Evolutionary conservation across 2,113 vertebrate species (phyloP).

Genomic region (Delphinapterus leucas): DNA sequence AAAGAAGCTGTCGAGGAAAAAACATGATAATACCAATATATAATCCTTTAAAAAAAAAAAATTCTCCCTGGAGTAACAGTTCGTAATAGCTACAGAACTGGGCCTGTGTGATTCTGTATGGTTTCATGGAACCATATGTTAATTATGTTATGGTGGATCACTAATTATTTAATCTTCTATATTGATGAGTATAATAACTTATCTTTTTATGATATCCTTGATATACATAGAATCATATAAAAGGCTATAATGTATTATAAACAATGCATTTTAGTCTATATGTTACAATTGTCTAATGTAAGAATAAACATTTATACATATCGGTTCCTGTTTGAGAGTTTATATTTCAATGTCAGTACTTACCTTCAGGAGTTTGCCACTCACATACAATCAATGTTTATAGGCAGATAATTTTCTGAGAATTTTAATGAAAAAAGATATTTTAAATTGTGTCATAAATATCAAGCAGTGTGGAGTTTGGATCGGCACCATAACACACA

Average conservation of each 20-base stretch:
- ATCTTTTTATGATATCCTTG: not conserved
- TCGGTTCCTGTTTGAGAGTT: not conserved
- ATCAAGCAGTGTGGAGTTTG: not conserved
- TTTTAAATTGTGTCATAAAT: slow-evolving; percentile 22
- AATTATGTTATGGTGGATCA: not conserved
- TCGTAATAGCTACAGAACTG: not conserved
- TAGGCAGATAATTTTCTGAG: not conserved
- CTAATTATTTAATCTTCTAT: not conserved
- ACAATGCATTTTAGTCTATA: not conserved
- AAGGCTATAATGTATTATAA: not conserved
- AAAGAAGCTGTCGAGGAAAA: no score
- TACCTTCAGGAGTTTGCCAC: not conserved
- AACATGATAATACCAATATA: no score
- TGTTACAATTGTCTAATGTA: not conserved
- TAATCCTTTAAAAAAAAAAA: no score
- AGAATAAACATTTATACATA: not conserved
- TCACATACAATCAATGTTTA: not conserved
- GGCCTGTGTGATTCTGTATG: not conserved
- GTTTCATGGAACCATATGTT: not conserved
- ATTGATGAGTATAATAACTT: not conserved
- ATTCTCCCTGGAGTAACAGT: not conserved
- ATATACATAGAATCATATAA: not conserved
- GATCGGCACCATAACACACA: not conserved
- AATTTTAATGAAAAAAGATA: not conserved
- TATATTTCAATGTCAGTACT: not conserved